phyloP scores from a whole-genome alignment of 2,797 vertebrate species.

The Natrix natrix region DNA sequence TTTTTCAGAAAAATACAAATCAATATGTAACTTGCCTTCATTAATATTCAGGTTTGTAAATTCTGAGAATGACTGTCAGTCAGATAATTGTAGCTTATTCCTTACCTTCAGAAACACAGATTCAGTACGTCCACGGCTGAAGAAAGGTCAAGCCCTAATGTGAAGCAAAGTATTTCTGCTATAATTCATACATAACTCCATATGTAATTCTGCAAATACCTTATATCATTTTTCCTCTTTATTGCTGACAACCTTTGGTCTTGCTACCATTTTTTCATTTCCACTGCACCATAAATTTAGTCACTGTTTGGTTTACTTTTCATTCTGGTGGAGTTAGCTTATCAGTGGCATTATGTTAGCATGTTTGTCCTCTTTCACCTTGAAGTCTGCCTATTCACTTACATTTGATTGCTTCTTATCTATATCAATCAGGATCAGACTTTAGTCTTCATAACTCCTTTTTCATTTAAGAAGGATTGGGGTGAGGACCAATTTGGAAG shows the following conservation, averaged over 20 bases:
- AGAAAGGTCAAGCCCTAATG: not conserved
- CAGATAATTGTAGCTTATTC: not conserved
- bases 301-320: not conserved
- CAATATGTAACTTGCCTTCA: not conserved
- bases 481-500: not conserved
- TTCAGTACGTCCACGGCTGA: not conserved
- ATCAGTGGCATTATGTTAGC: not conserved
- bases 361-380: not conserved
- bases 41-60: not conserved
- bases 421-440: not conserved
- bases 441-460: not conserved
- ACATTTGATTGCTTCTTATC: not conserved
- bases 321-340: not conserved
- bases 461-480: not conserved
- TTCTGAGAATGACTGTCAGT: not conserved
- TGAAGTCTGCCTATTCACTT: not conserved
- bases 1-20: not conserved
- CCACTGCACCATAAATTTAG: not conserved
- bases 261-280: not conserved
- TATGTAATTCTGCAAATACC: not conserved
- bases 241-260: not conserved
- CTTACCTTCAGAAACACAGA: not conserved
- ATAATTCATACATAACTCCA: not conserved
- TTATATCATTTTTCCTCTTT: constrained; percentile 9
- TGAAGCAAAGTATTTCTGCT: not conserved